Conservation (phyloP, 35 echinoderm and acorn worm genomes). For the Patiria miniata region DNA sequence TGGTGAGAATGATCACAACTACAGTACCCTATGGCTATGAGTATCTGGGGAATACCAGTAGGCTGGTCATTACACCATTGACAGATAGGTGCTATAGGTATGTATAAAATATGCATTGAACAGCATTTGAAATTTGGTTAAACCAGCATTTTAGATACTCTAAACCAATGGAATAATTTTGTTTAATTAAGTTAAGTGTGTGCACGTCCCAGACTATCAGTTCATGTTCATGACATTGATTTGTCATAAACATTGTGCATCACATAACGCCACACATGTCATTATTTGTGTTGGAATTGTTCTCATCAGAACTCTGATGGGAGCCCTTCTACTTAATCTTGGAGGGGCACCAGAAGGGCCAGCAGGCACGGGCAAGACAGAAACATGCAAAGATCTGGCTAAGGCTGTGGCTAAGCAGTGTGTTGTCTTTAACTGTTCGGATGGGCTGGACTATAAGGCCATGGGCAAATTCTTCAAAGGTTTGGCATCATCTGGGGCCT, state of each 20-base stretch:
- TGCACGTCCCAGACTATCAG: too few species aligned
- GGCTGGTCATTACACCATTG: slow-evolving; percentile 95
- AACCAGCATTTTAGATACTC: too few species aligned
- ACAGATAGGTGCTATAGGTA: slow-evolving; percentile 99
- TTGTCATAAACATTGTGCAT: too few species aligned
- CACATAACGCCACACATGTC: too few species aligned
- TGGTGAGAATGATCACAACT: slow-evolving; percentile 94
- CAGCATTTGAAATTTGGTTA: too few species aligned
- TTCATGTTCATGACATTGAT: too few species aligned
- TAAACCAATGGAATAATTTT: too few species aligned
- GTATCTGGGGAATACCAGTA: slow-evolving; percentile 94
- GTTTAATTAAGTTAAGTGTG: too few species aligned
- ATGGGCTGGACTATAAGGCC: slow-evolving; percentile 98
- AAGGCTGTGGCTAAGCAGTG: slow-evolving; percentile 99
- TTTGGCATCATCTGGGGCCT: slow-evolving; percentile 90
- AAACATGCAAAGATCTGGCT: slow-evolving; percentile 97
- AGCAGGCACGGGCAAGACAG: slow-evolving; percentile 96
- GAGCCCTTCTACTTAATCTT: slow-evolving; percentile 87
- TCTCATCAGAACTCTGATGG: slow-evolving; percentile 84
- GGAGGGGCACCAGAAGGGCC: slow-evolving; percentile 97
- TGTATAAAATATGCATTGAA: background rate
- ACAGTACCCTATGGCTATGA: slow-evolving; percentile 97
- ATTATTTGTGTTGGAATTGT: too few species aligned
- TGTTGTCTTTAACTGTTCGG: slow-evolving; percentile 99
- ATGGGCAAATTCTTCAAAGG: slow-evolving; percentile 99